A percentile compares a stretch with the other conserved stretches of the same genome.
Evolutionary conservation across 2,797 vertebrate genomes (phyloP).

Genomic region (Furcifer pardalis): DNA sequence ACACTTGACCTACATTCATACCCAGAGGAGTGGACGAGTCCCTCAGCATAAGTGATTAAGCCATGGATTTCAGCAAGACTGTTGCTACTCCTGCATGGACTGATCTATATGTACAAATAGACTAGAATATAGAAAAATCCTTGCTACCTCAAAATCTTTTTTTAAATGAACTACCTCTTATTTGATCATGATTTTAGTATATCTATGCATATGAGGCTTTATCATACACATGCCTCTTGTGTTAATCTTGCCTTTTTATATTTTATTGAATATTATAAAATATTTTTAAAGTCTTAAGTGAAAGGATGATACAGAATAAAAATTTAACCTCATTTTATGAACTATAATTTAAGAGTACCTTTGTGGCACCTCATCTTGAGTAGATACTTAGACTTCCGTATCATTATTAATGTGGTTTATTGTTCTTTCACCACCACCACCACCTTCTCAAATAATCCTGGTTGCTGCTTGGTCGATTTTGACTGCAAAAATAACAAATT

Average conservation of each 20-base stretch:
- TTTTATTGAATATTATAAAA: neutral
- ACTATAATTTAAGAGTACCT: neutral
- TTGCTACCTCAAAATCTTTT: neutral
- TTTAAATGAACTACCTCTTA: neutral
- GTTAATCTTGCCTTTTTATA: neutral
- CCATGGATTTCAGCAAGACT: neutral
- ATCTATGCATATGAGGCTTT: neutral
- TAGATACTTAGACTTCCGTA: conserved; percentile 37
- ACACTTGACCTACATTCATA: no score
- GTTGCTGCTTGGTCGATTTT: conserved; percentile 46
- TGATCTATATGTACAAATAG: neutral
- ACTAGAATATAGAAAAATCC: neutral
- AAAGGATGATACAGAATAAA: neutral
- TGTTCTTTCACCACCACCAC: conserved; percentile 32
- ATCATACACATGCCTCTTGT: neutral
- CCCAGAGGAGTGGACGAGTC: no score
- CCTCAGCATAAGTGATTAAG: neutral
- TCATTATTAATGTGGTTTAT: conserved; percentile 48
- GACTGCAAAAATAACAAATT: conserved; percentile 61
- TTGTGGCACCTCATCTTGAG: conserved; percentile 6
- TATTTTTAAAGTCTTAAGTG: neutral
- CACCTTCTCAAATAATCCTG: neutral
- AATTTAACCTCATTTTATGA: neutral
- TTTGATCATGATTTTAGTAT: neutral
- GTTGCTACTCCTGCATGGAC: neutral